A percentile compares a stretch with the other conserved stretches of the same genome.
These are phyloP conservation scores for Flexamia atlantica DNA, from an alignment of 2,888 invertebrate genomes.

Conservation along the genomic window DNA sequence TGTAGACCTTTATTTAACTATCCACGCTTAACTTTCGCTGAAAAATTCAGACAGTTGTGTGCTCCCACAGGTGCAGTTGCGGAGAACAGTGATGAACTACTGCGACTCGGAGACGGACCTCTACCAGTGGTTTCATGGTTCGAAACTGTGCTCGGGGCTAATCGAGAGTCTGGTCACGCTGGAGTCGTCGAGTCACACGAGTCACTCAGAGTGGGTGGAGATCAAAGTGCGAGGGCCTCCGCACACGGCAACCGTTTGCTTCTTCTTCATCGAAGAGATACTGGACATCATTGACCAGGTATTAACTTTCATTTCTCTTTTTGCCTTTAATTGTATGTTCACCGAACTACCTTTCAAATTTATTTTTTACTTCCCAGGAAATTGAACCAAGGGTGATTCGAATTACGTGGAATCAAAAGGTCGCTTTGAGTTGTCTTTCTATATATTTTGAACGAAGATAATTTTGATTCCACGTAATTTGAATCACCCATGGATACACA, in stretches of 20 bases:
- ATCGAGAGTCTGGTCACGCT: constrained; percentile 84
- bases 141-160: constrained; percentile 82
- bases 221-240: constrained; percentile 82
- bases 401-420: too few species aligned
- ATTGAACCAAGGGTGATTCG: too few species aligned
- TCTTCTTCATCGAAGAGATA: constrained; percentile 84
- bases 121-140: constrained; percentile 85
- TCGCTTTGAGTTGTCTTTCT: too few species aligned
- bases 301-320: too few species aligned
- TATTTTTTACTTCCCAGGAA: too few species aligned
- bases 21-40: too few species aligned
- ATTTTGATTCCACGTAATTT: too few species aligned
- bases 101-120: constrained; percentile 79
- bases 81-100: constrained; percentile 78
- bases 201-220: constrained; percentile 78
- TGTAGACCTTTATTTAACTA: too few species aligned
- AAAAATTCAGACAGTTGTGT: neutral
- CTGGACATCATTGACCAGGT: constrained; percentile 80
- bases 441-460: too few species aligned
- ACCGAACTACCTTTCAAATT: too few species aligned
- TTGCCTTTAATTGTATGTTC: too few species aligned
- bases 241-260: constrained; percentile 78
- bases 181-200: constrained; percentile 76
- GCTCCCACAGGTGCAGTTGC: constrained; percentile 77
- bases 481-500: too few species aligned